These are phyloP conservation scores for Procavia capensis DNA, from an alignment of 2,113 vertebrate genomes.

Conservation along the genomic window DNA sequence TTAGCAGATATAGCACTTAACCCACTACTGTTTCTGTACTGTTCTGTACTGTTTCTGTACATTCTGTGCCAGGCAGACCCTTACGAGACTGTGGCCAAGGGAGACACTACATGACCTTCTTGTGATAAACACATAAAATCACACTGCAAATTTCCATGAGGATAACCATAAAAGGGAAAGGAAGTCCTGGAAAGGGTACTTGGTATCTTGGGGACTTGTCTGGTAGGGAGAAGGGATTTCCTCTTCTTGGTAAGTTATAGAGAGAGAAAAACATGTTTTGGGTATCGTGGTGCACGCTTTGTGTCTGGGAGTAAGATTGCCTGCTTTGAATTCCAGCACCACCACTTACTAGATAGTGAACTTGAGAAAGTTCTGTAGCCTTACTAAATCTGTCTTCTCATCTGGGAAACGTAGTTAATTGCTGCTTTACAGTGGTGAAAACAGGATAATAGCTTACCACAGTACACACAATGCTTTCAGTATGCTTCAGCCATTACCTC, in stretches of 20 bases:
- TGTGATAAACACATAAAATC: not conserved
- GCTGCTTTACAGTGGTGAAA: not conserved
- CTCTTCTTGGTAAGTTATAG: not conserved
- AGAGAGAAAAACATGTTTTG: not conserved
- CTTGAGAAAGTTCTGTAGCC: too few species aligned
- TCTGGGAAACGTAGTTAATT: not conserved
- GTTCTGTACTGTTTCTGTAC: not conserved
- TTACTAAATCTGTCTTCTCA: not conserved
- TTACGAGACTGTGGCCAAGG: not conserved
- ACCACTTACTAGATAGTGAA: not conserved
- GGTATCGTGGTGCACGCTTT: accelerated
- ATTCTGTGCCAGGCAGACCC: not conserved
- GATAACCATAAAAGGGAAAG: not conserved
- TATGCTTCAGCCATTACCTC: accelerated
- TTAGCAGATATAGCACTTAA: too few species aligned
- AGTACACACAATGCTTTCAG: not conserved
- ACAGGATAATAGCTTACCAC: not conserved
- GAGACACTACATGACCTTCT: not conserved
- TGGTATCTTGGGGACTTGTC: too few species aligned
- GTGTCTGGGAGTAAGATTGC: not conserved
- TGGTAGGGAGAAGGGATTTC: not conserved
- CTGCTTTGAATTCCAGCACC: not conserved
- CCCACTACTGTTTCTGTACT: too few species aligned
- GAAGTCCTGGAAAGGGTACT: not conserved
- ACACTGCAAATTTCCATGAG: not conserved